These are phyloP conservation scores for Falcaria lacertinaria DNA, from an alignment of 2,888 invertebrate genomes.

Conservation along the genomic window DNA sequence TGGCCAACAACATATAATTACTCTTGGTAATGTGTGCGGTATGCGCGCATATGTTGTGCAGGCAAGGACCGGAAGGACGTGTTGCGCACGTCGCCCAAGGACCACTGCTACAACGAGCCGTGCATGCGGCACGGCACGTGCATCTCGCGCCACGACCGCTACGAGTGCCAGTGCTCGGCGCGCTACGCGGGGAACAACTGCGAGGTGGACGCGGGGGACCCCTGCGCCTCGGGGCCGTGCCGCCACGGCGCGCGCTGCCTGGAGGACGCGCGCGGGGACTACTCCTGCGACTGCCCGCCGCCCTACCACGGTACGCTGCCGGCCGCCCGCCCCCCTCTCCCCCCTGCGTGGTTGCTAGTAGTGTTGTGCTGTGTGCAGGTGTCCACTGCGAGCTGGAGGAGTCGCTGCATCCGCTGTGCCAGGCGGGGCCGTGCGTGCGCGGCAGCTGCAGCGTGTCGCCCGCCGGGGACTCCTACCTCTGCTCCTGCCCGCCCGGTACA, in stretches of 20 bases:
- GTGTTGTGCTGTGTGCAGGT: constrained; percentile 49
- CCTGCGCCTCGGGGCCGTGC: constrained; percentile 85
- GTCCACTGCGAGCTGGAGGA: constrained; percentile 86
- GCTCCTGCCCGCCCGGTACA: constrained; percentile 79
- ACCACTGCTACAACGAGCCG: constrained; percentile 88
- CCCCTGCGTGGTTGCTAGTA: not conserved
- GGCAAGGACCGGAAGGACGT: constrained; percentile 77
- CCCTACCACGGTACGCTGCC: constrained; percentile 84
- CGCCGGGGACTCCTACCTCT: constrained; percentile 76
- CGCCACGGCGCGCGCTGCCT: constrained; percentile 85
- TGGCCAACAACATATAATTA: no score
- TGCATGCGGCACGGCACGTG: constrained; percentile 91
- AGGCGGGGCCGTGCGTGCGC: constrained; percentile 86
- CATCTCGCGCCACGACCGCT: constrained; percentile 86
- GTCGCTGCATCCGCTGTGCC: constrained; percentile 84
- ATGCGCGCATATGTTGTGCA: constrained; percentile 21
- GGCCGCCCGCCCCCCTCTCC: not conserved
- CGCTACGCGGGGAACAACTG: constrained; percentile 93
- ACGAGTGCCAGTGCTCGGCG: constrained; percentile 91
- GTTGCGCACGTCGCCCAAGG: constrained; percentile 77
- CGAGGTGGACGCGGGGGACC: constrained; percentile 88
- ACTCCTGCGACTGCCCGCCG: constrained; percentile 83
- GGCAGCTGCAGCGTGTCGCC: constrained; percentile 85
- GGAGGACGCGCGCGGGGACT: constrained; percentile 83
- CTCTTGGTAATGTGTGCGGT: no score